A percentile compares a stretch with the other conserved stretches of the same genome.
These are phyloP conservation scores for Porphyrio hochstetteri DNA, from an alignment of 2,113 vertebrate species.

Conservation along the genomic window DNA sequence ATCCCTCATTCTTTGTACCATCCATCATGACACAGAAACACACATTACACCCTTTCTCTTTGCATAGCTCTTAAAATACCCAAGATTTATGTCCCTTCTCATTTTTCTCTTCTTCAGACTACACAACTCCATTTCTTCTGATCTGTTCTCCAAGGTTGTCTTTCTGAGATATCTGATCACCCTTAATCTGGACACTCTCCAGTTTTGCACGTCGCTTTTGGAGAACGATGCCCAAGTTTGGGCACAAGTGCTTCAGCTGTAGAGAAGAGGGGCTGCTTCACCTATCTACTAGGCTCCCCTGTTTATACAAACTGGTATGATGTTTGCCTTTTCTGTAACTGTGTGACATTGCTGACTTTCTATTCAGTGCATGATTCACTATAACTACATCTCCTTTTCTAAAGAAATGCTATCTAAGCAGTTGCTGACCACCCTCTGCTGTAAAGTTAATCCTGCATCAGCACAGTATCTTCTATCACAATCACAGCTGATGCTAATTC, in stretches of 20 bases:
- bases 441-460: neutral
- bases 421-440: neutral
- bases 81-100: rapidly evolving
- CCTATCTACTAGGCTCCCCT: neutral
- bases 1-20: neutral
- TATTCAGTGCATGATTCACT: neutral
- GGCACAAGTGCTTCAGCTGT: neutral
- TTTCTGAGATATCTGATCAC: neutral
- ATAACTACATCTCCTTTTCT: neutral
- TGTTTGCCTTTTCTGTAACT: neutral
- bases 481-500: neutral
- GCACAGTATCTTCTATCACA: neutral
- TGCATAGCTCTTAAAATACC: neutral
- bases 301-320: neutral
- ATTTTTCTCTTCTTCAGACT: neutral
- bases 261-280: neutral
- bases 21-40: neutral
- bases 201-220: neutral
- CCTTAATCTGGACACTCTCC: neutral
- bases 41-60: neutral
- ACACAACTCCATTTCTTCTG: neutral
- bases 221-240: slow-evolving; percentile 33
- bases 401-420: neutral
- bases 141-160: neutral
- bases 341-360: neutral